Percentiles rank a stretch among this genome's conserved stretches.
Conservation (phyloP, 2,888 invertebrate species). For the Stramonita haemastoma region DNA sequence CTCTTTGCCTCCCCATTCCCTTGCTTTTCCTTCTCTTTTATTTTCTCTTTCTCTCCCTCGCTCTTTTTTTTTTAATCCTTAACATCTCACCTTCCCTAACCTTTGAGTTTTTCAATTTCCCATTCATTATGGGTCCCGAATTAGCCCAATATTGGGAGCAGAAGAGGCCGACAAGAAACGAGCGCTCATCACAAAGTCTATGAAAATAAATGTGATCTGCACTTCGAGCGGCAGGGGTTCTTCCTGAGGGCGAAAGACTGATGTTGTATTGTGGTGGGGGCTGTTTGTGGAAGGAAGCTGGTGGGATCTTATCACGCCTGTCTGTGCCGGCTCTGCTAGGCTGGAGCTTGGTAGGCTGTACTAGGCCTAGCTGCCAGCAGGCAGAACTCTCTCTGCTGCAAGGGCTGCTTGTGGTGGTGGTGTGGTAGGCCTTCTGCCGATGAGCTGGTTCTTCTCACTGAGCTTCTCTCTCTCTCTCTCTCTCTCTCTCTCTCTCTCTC, state of each 20-base stretch:
- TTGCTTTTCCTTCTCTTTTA: not conserved
- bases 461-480: not conserved
- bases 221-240: slow-evolving; percentile 1
- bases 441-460: not conserved
- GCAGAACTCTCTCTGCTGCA: not conserved
- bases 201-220: slow-evolving; percentile 46
- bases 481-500: no score
- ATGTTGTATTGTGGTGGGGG: slow-evolving; percentile 27
- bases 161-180: slow-evolving; percentile 29
- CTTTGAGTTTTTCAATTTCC: slow-evolving; percentile 34
- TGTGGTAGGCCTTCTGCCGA: no score
- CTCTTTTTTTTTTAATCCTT: slow-evolving; percentile 16
- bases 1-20: not conserved
- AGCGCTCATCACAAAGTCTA: slow-evolving; percentile 38
- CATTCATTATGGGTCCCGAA: slow-evolving; percentile 38
- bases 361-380: no score
- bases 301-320: slow-evolving; percentile 25
- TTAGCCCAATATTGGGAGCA: slow-evolving; percentile 38
- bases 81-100: slow-evolving; percentile 28
- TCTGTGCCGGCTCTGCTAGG: not conserved
- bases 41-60: not conserved
- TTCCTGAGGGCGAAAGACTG: slow-evolving; percentile 5
- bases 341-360: no score
- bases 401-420: no score
- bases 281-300: slow-evolving; percentile 37